These are phyloP conservation scores for Ciconia maguari DNA, from an alignment of 2,113 vertebrate species.

Conservation along the genomic window DNA sequence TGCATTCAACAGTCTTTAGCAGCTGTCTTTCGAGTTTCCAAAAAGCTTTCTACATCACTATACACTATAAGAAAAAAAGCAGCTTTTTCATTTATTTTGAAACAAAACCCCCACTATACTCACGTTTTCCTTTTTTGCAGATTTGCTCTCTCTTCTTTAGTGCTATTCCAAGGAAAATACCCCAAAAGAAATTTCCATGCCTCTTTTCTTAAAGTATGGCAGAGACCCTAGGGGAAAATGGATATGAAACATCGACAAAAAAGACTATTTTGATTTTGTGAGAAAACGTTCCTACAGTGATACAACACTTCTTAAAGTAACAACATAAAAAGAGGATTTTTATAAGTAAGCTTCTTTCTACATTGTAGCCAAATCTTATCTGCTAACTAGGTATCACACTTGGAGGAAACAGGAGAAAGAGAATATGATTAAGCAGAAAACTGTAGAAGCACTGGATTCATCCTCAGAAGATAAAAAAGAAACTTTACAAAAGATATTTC, in stretches of 20 bases:
- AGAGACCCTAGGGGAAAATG: constrained; percentile 81
- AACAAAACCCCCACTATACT: neutral
- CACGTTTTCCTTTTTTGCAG: constrained; percentile 90
- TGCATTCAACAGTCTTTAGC: neutral
- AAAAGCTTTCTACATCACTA: neutral
- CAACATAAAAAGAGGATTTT: neutral
- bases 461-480: neutral
- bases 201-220: constrained; percentile 88
- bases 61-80: neutral
- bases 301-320: neutral
- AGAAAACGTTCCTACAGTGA: neutral
- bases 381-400: neutral
- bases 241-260: neutral
- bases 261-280: neutral
- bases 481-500: neutral
- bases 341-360: neutral
- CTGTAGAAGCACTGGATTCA: neutral
- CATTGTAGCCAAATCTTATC: neutral
- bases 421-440: neutral
- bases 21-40: neutral
- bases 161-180: constrained; percentile 92
- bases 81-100: neutral
- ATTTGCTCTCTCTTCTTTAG: constrained; percentile 85
- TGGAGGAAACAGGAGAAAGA: neutral
- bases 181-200: constrained; percentile 94